These are phyloP conservation scores for Luperina nickerlii DNA, from an alignment of 2,888 invertebrate species.

Conservation along the genomic window DNA sequence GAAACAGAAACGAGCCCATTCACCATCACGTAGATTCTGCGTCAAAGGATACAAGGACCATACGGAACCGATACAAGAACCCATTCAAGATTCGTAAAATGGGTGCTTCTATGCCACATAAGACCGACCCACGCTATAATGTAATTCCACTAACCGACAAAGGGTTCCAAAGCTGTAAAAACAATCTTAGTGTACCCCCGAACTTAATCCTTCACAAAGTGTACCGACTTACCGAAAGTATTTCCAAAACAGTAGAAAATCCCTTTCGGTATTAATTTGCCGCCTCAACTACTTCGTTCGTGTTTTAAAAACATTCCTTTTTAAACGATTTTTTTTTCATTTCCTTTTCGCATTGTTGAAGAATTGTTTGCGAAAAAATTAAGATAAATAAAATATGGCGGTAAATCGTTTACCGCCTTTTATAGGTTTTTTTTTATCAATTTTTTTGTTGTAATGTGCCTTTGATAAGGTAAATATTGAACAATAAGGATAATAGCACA, in stretches of 20 bases:
- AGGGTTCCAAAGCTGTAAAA: conserved; percentile 89
- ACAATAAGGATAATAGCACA: conserved; percentile 46
- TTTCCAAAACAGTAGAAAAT: conserved; percentile 90
- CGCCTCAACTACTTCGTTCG: conserved; percentile 84
- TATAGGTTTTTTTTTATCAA: conserved; percentile 41
- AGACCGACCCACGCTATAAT: conserved; percentile 76
- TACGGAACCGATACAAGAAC: conserved; percentile 50
- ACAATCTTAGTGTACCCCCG: conserved; percentile 82
- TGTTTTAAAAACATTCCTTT: conserved; percentile 78
- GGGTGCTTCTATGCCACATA: conserved; percentile 76
- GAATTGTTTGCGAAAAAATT: conserved; percentile 60
- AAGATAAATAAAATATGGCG: conserved; percentile 52
- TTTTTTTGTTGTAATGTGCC: conserved; percentile 48
- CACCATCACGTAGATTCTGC: conserved; percentile 83
- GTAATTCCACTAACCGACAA: conserved; percentile 85
- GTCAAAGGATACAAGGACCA: conserved; percentile 80
- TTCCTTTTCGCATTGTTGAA: conserved; percentile 68
- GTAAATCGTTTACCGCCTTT: conserved; percentile 59
- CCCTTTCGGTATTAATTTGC: conserved; percentile 88
- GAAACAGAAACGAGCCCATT: conserved; percentile 87
- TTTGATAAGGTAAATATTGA: conserved; percentile 64
- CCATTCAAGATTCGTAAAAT: conserved; percentile 84
- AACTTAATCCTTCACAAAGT: conserved; percentile 87
- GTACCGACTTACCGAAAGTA: conserved; percentile 83
- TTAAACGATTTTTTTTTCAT: conserved; percentile 66